Evolutionary conservation across 2,113 vertebrate genomes (phyloP), one percentile per base, ranked within the genome.

Genomic region (Amphilophus citrinellus): DNA sequence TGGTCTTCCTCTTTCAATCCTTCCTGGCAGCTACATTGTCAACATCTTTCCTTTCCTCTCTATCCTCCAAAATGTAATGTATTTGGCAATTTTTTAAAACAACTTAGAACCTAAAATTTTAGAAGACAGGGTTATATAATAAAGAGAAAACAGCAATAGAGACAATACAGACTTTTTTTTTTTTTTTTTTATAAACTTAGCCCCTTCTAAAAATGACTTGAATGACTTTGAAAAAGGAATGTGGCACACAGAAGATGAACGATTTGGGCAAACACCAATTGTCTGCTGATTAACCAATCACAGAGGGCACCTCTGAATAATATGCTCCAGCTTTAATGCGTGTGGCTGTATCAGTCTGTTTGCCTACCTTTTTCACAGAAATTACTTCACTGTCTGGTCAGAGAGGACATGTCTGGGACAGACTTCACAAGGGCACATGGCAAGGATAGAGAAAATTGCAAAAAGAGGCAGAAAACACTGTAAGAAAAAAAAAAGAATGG

Each of bases 291-390:
- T 87, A 91, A 61, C 78, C 78, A 61, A 42, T 75, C 77, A 76
- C 13, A 77, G 84, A 89, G 85, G 87, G 75, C 88, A 90, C 84
- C 78, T 91, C 82, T n/a, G n/a, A 39, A 77, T 87, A 79, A 80
- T 85, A 60, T 50, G 57, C 44, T 89, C 27, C 77, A 90, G 39
- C 84, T 59, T 77, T 61, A 73, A 37, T 35, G 32, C 30, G 75
- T 84, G 80, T 61, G 73, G 11, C 42, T 68, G 83, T 47, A 80
- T 62, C 32, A 59, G 83, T 65, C 44, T 82, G 80, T 92, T 84
- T 90, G 65, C 87, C 32, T 88, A 37, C 68, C 53, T 85, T 59
- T 76, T 73, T 27, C 77, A 79, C 35, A 62, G 58, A 87, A 83
- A 84, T 84, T 8, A 58, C 59, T 84, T 20, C 71, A 7, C 71